Conservation (phyloP, 2,797 vertebrate genomes). For the Pseudotriccus pelzelni region DNA sequence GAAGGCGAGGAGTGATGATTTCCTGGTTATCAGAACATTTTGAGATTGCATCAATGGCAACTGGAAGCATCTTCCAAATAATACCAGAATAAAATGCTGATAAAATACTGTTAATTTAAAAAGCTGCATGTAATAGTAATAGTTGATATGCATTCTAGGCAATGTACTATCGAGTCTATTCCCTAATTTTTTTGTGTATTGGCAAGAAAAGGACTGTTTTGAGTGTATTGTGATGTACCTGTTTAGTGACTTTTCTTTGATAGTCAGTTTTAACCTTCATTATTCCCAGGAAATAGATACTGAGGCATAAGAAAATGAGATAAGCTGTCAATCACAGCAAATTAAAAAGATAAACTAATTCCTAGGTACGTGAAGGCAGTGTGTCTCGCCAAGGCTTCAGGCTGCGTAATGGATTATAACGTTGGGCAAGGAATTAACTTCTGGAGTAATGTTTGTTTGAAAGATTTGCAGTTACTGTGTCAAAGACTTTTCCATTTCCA, state of each 20-base stretch:
- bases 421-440: neutral
- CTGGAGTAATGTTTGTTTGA: neutral
- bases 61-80: neutral
- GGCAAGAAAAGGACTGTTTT: neutral
- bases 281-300: neutral
- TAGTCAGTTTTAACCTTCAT: neutral
- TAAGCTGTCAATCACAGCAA: neutral
- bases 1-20: neutral
- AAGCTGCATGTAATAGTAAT: neutral
- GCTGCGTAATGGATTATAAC: neutral
- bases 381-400: neutral
- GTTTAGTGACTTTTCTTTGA: neutral
- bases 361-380: neutral
- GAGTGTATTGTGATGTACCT: neutral
- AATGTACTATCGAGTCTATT: neutral
- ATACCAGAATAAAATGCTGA: neutral
- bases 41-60: neutral
- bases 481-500: neutral
- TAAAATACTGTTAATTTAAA: neutral
- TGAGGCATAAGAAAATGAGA: neutral
- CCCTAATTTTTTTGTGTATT: neutral
- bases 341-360: neutral
- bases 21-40: neutral
- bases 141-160: neutral
- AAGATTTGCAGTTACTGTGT: neutral